These are phyloP conservation scores for Euura saliciscinereae DNA, from an alignment of 1,140 invertebrate genomes.

Conservation along the genomic window DNA sequence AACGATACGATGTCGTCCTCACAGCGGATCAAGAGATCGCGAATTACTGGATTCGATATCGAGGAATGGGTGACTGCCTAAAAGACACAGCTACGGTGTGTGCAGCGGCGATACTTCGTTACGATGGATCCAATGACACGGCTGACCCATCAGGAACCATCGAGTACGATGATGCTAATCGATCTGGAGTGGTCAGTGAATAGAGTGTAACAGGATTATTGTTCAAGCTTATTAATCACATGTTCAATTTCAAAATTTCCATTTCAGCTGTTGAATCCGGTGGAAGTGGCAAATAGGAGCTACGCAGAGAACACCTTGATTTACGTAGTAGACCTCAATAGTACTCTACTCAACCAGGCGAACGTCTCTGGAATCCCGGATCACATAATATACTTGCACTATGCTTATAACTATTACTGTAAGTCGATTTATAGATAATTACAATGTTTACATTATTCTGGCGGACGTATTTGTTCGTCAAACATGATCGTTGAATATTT, in stretches of 20 bases:
- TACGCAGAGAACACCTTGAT: constrained; percentile 27
- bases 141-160: constrained; percentile 27
- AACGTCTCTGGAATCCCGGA: constrained; percentile 24
- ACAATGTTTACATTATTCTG: no score
- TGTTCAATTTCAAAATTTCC: background rate
- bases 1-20: constrained; percentile 68
- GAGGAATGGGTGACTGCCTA: constrained; percentile 57
- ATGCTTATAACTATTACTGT: constrained; percentile 26
- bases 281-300: constrained; percentile 12
- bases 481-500: background rate
- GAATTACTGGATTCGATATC: constrained; percentile 64
- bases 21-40: constrained; percentile 55
- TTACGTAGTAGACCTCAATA: constrained; percentile 25
- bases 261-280: constrained; percentile 29
- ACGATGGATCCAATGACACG: constrained; percentile 34
- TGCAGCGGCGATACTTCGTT: constrained; percentile 53
- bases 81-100: constrained; percentile 39
- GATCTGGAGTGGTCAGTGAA: constrained; percentile 26
- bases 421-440: background rate
- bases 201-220: background rate
- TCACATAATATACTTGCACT: constrained; percentile 27
- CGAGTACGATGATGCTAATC: constrained; percentile 21
- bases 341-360: background rate
- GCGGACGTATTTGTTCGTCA: no score
- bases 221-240: background rate